Percentiles rank a stretch among this genome's conserved stretches.
Conservation (phyloP, 2,888 invertebrate species). For the Azorinus chamasolen region DNA sequence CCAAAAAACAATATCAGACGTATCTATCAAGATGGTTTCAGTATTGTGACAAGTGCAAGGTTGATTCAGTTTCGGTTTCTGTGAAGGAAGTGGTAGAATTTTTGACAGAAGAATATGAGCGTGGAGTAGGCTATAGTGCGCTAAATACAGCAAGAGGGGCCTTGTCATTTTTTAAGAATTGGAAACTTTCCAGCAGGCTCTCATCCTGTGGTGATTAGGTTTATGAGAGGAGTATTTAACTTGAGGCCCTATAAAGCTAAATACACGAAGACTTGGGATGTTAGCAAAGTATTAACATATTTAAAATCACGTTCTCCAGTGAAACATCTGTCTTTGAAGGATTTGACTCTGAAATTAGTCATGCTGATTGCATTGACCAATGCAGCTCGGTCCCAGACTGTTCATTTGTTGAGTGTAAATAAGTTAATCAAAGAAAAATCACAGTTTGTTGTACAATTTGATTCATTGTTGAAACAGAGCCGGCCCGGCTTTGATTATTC, state of each 20-base stretch:
- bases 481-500: constrained; percentile 40
- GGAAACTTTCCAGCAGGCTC: constrained; percentile 14
- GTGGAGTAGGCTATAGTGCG: no score
- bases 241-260: constrained; percentile 22
- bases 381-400: constrained; percentile 33
- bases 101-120: constrained; percentile 24
- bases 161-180: constrained; percentile 35
- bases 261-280: constrained; percentile 43
- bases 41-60: constrained; percentile 17
- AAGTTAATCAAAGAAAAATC: constrained; percentile 16
- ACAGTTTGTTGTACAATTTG: constrained; percentile 31
- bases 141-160: constrained; percentile 46
- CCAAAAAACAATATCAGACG: constrained; percentile 22
- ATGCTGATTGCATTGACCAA: constrained; percentile 45
- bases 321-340: constrained; percentile 24
- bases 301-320: constrained; percentile 25
- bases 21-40: constrained; percentile 39
- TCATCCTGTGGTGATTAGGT: constrained; percentile 40
- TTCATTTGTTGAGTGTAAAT: constrained; percentile 28
- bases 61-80: constrained; percentile 12
- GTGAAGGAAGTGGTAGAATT: constrained; percentile 33
- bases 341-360: constrained; percentile 45
- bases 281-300: constrained; percentile 24
- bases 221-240: constrained; percentile 40
- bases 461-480: constrained; percentile 45